Evolutionary conservation across 2,888 invertebrate species (phyloP).

Genomic region (Chouioia cunea): DNA sequence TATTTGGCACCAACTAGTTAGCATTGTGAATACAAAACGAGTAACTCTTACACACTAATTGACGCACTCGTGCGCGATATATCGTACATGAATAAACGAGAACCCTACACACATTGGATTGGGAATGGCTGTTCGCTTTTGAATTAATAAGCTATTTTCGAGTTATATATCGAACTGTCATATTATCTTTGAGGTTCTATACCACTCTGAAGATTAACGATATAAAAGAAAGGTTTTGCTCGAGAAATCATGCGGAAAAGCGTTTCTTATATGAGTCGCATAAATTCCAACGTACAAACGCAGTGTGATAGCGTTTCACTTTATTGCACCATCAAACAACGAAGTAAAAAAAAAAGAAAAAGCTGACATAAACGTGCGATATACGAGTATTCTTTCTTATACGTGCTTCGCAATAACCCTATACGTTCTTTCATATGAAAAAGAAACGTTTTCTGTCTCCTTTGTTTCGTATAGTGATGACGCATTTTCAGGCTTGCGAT

Average conservation of each 20-base stretch:
- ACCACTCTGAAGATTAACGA: too few species aligned
- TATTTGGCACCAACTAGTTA: constrained; percentile 39
- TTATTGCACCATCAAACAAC: constrained; percentile 34
- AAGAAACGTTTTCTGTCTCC: too few species aligned
- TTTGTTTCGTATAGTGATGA: too few species aligned
- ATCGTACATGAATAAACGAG: constrained; percentile 22
- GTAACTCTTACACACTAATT: constrained; percentile 41
- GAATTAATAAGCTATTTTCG: constrained; percentile 42
- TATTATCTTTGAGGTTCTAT: not conserved
- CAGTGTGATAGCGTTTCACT: constrained; percentile 17
- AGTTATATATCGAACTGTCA: constrained; percentile 9
- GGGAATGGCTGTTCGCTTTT: constrained; percentile 32
- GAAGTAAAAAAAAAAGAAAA: constrained; percentile 22
- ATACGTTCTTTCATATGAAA: too few species aligned
- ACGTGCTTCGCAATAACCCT: too few species aligned
- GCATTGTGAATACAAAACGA: constrained; percentile 42
- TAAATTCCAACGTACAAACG: constrained; percentile 31
- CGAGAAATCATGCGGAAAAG: constrained; percentile 32
- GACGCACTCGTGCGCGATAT: constrained; percentile 17
- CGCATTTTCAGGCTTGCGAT: too few species aligned
- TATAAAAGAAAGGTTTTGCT: too few species aligned
- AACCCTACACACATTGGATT: not conserved
- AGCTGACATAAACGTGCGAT: constrained; percentile 7
- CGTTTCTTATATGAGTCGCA: constrained; percentile 21
- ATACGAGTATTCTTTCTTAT: not conserved